Evolutionary conservation across 2,113 vertebrate genomes (phyloP).

Genomic region (Osmerus mordax): DNA sequence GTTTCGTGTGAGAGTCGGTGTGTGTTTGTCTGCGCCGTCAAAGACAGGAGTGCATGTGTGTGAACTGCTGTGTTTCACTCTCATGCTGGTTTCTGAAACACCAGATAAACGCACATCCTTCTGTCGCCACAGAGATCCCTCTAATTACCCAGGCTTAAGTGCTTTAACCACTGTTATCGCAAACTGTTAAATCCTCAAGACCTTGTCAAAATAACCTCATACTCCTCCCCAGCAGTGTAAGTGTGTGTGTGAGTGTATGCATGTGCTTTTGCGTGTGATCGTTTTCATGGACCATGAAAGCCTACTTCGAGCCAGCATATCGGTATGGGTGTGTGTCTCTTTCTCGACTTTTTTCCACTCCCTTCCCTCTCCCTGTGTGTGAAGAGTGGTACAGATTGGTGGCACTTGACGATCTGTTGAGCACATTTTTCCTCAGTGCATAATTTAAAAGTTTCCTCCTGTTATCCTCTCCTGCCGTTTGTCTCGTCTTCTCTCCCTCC

Average conservation of each 20-base stretch:
- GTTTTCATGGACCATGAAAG: conserved; percentile 61
- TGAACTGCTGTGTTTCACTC: conserved; percentile 41
- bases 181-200: conserved; percentile 60
- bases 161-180: conserved; percentile 74
- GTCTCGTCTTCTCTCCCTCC: conserved; percentile 22
- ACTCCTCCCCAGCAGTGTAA: background rate
- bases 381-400: conserved; percentile 36
- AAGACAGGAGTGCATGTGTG: background rate
- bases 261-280: conserved; percentile 35
- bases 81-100: conserved; percentile 68
- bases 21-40: background rate
- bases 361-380: conserved; percentile 30
- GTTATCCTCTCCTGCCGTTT: conserved; percentile 35
- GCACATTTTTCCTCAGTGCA: conserved; percentile 36
- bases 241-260: conserved; percentile 4
- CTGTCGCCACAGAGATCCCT: conserved; percentile 67
- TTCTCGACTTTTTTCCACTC: conserved; percentile 1
- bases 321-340: conserved; percentile 25
- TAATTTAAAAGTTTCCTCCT: conserved; percentile 47
- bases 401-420: conserved; percentile 55
- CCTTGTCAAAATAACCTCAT: conserved; percentile 61
- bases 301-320: conserved; percentile 50
- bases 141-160: conserved; percentile 81
- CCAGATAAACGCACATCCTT: conserved; percentile 73
- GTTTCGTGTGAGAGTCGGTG: background rate